A percentile compares a stretch with the other conserved stretches of the same genome.
phyloP scores from a whole-genome alignment of 2,888 invertebrate species.

The Mythimna impura region DNA sequence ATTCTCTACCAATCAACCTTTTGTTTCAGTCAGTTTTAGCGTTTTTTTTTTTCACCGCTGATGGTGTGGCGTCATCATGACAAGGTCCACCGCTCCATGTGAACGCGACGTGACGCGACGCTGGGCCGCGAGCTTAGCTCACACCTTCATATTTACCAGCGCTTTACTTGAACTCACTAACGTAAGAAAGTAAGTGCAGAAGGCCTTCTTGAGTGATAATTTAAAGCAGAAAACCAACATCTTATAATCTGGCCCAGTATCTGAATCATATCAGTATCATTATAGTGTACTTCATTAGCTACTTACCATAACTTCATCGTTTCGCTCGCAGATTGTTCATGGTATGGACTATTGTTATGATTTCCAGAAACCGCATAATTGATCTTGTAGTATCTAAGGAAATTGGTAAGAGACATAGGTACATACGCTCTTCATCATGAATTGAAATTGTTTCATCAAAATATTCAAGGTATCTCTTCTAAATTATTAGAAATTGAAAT shows the following conservation, averaged over 20 bases:
- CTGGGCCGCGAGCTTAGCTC: conserved; percentile 44
- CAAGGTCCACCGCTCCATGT: conserved; percentile 21
- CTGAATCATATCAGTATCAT: not conserved
- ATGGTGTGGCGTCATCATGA: conserved; percentile 13
- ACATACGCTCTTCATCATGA: no score
- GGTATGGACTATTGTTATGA: no score
- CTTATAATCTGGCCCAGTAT: not conserved
- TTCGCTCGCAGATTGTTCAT: not conserved
- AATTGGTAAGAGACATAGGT: no score
- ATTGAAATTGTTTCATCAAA: no score
- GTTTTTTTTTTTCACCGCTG: conserved; percentile 23
- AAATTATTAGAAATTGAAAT: no score
- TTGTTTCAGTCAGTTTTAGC: no score
- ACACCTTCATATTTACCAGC: conserved; percentile 51
- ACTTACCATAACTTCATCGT: not conserved
- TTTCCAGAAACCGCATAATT: no score
- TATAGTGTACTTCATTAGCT: not conserved
- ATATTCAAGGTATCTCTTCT: no score
- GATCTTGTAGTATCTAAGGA: no score
- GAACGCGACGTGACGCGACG: conserved; percentile 46
- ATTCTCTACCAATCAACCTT: no score
- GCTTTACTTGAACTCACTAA: conserved; percentile 2
- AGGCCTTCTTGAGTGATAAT: conserved; percentile 2
- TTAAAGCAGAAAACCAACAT: not conserved
- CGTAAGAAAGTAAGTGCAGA: conserved; percentile 1